These are phyloP conservation scores for Cyprinodon diabolis DNA, from an alignment of 2,797 vertebrate genomes.

Conservation along the genomic window DNA sequence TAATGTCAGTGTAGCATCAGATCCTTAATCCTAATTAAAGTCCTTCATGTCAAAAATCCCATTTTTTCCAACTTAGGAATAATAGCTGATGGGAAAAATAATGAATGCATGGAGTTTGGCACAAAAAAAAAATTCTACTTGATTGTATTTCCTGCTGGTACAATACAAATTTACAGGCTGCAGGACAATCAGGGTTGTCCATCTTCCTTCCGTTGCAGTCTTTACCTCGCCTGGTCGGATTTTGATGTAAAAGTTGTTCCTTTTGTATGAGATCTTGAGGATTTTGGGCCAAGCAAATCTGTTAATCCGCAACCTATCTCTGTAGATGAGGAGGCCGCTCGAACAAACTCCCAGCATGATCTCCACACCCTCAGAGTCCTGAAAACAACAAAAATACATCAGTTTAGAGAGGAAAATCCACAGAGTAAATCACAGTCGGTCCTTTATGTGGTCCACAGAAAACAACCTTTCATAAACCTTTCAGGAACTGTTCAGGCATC, in stretches of 20 bases:
- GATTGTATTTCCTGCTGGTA: background rate
- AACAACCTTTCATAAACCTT: constrained; percentile 25
- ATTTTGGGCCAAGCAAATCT: constrained; percentile 99
- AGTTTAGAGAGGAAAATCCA: constrained; percentile 7
- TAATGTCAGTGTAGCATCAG: background rate
- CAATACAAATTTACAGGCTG: background rate
- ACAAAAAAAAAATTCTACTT: background rate
- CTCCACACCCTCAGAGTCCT: constrained; percentile 98
- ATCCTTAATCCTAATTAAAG: too few relatives aligned
- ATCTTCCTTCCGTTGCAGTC: background rate
- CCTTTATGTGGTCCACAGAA: constrained; percentile 11
- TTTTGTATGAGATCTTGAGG: constrained; percentile 99
- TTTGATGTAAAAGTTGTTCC: constrained; percentile 99
- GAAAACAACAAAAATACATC: constrained; percentile 28
- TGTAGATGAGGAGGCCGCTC: constrained; percentile 96
- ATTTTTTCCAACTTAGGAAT: background rate
- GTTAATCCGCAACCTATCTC: constrained; percentile 96
- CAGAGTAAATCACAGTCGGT: background rate
- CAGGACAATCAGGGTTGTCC: background rate
- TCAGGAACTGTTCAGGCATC: constrained; percentile 36
- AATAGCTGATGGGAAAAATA: too few relatives aligned
- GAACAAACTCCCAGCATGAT: constrained; percentile 98
- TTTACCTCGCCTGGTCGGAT: constrained; percentile 96
- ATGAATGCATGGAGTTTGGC: too few relatives aligned
- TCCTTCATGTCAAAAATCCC: background rate